Base-by-base conservation (phyloP, 1,140 invertebrate genomes). In the Octopus bimaculoides region DNA sequence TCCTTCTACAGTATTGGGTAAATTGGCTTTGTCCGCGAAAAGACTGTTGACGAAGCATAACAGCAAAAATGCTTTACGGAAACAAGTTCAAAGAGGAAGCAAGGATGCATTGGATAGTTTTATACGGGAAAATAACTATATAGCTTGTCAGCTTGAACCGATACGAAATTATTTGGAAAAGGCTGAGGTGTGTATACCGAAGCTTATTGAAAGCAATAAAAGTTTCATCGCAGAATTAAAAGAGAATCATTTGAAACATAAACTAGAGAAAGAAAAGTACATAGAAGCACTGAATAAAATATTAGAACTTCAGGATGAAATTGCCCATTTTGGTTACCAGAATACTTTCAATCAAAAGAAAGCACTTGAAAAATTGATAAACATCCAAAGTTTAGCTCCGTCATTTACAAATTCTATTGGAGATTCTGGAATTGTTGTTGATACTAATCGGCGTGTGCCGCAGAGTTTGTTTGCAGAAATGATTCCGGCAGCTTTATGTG, bases 181-280 rank as follows among this genome's bases (percentile, higher is more conserved):
- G 12, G 81, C 82, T 4, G 61, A 80, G 69, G 66, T 77, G 10
- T 83, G 79, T 66, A 85, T 86, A 17, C 85, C 84, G 4, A 83
- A 80, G 5, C 81, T 86, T 52, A 82, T 87, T n/a, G 71, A 81
- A 7, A 71, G 81, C 4, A 86, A 85, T 77, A 80, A 84, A 54
- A 54, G 82, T 10, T 73, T 84, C 3, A 84, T 87, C 79, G 83
- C 84, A 8, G 80, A 85, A 41, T 85, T 87, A 26, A 54, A 75
- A 9, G 53, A 69, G n/a, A 81, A 84, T 54, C 80, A 82, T 17
- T 17, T 54, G 6, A 52, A 56, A 54, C 75, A 77, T 56, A 69
- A 79, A 61, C 56, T 78, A 56, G 77, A 81, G 53, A 77, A 82
- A 66, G 66, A 79, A 9, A 78, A 75, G n/a, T 76, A 84, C 54